Percentiles rank a stretch among this genome's conserved stretches.
Conservation (phyloP, 1,140 invertebrate species). For the Aporrectodea caliginosa region DNA sequence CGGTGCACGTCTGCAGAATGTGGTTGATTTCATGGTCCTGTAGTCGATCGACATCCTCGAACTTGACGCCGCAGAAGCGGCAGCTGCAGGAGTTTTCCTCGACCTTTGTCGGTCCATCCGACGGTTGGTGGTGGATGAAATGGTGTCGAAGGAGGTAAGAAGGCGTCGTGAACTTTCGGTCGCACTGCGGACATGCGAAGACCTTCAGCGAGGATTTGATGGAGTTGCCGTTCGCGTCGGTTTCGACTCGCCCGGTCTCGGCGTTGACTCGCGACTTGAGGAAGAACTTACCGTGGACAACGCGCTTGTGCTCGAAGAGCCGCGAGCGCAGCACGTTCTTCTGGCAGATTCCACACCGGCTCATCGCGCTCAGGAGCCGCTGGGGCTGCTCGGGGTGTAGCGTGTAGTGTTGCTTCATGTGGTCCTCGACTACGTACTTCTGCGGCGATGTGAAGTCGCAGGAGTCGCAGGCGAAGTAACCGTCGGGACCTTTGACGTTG, state of each 20-base stretch:
- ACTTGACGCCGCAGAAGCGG: neutral
- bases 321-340: neutral
- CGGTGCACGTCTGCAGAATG: neutral
- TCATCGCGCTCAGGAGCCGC: neutral
- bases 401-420: constrained; percentile 20
- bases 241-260: neutral
- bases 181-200: neutral
- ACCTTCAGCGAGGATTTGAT: neutral
- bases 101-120: neutral
- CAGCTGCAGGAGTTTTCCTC: neutral
- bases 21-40: neutral
- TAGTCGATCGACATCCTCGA: neutral
- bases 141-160: neutral
- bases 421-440: neutral
- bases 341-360: neutral
- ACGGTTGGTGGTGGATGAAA: neutral
- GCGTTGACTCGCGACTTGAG: neutral
- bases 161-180: neutral
- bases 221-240: neutral
- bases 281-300: neutral
- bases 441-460: constrained; percentile 15
- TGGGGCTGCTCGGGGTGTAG: neutral
- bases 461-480: constrained; percentile 17
- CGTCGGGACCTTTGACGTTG: neutral
- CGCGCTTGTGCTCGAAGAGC: neutral